Evolutionary conservation across 2,797 vertebrate species (phyloP), one percentile per base, ranked within the genome.

Genomic region (Pteronotus mesoamericanus): DNA sequence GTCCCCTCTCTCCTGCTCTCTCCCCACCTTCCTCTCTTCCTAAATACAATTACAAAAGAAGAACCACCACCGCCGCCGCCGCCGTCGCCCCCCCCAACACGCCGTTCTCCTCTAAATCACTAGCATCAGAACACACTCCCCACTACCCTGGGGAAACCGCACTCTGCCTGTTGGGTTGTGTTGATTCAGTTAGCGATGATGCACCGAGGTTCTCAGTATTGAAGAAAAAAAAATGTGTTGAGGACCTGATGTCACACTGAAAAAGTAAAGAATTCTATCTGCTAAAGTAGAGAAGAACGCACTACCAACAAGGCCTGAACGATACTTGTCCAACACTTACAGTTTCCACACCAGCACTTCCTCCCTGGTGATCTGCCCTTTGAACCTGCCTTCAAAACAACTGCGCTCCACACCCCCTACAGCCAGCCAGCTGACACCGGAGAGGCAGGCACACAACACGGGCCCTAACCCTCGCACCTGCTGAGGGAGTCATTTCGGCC

Each of bases 371-470:
- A 77, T 44, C 21, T 91, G 92, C 90, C 90, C 94, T 95, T 96
- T 95, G 92, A 97, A 94, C 94, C 57, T 69, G 77, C 78, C 82
- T 94, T 94, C 93, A 83, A 96, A 93, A 90, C 95, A 94, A 94
- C 86, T 94, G 89, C 21, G 55, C 77, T 32, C 69, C 8, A 37
- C 21, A 53, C 55, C 79, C 57, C 53, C 75, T 34, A 8, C 90
- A 2, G 44, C 86, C 94, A 85, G 75, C 86, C 96, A 89, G 75
- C 95, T 97, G 96, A 87, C 89, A 91, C 22, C 66, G 64, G 29
- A 32, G 9, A 55, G 75, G 71, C 66, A 94, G 75, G 88, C 61
- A 3, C 5, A 11, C 9, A 14, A 39, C 1, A 4, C 9, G 0
- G 9, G 75, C 37, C 69, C 55, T 24, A 26, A 46, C 18, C 48